A percentile compares a stretch with the other conserved stretches of the same genome.
phyloP scores from a whole-genome alignment of 2,888 invertebrate species.

The Drosophila subsilvestris region DNA sequence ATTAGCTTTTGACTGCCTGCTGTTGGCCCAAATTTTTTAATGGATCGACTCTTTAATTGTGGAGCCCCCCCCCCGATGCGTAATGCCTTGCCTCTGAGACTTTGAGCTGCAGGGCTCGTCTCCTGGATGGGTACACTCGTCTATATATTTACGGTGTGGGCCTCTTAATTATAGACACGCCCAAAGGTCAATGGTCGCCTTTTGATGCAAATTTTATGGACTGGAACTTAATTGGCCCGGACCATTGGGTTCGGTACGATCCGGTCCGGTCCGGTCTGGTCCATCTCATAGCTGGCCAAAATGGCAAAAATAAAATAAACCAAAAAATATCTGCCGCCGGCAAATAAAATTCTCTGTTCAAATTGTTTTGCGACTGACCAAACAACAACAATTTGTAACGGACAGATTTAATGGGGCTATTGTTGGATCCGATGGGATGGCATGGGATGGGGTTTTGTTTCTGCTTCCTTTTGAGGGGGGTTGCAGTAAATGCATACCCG shows the following conservation, averaged over 20 bases:
- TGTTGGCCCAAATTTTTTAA: slow-evolving; percentile 51
- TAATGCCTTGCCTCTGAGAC: slow-evolving; percentile 10
- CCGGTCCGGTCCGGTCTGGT: neutral
- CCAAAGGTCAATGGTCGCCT: slow-evolving; percentile 56
- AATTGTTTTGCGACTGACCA: slow-evolving; percentile 72
- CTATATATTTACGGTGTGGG: slow-evolving; percentile 20
- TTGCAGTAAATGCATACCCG: slow-evolving; percentile 22
- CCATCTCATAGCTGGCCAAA: neutral
- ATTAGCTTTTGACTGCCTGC: slow-evolving; percentile 44
- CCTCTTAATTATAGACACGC: slow-evolving; percentile 49
- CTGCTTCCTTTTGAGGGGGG: slow-evolving; percentile 7
- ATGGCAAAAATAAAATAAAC: slow-evolving; percentile 11
- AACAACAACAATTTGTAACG: slow-evolving; percentile 43
- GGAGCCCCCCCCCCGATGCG: slow-evolving; percentile 2
- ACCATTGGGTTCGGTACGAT: slow-evolving; percentile 18
- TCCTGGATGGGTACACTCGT: slow-evolving; percentile 23
- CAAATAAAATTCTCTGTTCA: slow-evolving; percentile 62
- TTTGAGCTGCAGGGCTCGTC: slow-evolving; percentile 21
- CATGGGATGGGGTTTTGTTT: neutral
- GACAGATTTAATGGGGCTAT: slow-evolving; percentile 63
- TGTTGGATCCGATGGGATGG: slow-evolving; percentile 37
- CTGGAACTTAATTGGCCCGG: slow-evolving; percentile 70
- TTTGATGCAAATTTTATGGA: slow-evolving; percentile 67
- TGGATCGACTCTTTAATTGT: slow-evolving; percentile 52
- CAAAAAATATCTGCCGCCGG: slow-evolving; percentile 34